Evolutionary conservation across 2,888 invertebrate genomes (phyloP).

Genomic region (Coenonympha arcania): DNA sequence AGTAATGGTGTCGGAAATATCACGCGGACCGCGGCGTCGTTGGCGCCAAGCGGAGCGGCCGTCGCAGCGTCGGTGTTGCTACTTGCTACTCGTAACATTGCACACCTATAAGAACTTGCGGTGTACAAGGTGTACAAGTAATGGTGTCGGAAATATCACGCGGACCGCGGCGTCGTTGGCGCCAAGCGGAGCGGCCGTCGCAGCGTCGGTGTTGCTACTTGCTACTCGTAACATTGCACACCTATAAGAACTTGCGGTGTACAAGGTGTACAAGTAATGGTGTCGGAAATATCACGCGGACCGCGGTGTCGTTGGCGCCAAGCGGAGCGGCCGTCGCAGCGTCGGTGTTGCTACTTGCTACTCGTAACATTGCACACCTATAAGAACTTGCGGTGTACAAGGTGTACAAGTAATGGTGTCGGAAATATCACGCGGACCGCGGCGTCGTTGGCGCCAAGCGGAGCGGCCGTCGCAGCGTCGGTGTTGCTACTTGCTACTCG

Average conservation of each 20-base stretch:
- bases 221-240: too few species aligned
- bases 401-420: conserved; percentile 72
- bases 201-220: conserved; percentile 26
- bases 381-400: too few species aligned
- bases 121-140: too few species aligned
- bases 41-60: conserved; percentile 68
- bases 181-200: conserved; percentile 62
- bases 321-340: conserved; percentile 51
- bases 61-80: conserved; percentile 31
- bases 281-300: conserved; percentile 68
- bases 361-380: too few species aligned
- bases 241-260: too few species aligned
- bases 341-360: conserved; percentile 23
- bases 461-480: conserved; percentile 43
- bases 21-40: conserved; percentile 50
- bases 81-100: too few species aligned
- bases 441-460: conserved; percentile 68
- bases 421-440: conserved; percentile 64
- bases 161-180: conserved; percentile 56
- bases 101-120: too few species aligned
- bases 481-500: too few species aligned
- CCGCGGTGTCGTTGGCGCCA: conserved; percentile 63
- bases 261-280: too few species aligned
- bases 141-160: conserved; percentile 71
- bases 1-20: conserved; percentile 73